Base-by-base conservation (phyloP, 2,888 invertebrate genomes). In the Lasioglossum calceatum region DNA sequence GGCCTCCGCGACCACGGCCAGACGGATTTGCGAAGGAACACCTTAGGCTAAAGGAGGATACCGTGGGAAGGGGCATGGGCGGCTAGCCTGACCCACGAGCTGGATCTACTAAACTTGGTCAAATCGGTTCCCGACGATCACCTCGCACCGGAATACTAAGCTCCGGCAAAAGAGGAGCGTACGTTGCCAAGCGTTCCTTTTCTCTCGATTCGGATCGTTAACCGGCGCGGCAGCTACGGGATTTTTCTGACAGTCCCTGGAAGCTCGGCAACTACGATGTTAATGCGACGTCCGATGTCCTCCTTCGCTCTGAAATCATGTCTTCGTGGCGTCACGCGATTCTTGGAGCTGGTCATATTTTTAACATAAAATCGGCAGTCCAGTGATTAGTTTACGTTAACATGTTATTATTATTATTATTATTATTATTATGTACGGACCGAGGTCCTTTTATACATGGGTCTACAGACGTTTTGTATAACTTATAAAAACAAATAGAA, bases 21-120 rank as follows among this genome's bases (percentile, higher is more conserved):
- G 95, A 95, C 94, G 95, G 95, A 95, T 95, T 95, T 95, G 94
- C 94, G 94, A 94, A 94, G 94, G 87, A 92, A 87, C 92, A 91
- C 92, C 92, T 92, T 91, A 91, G 89, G 91, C 87, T 81, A 71
- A 81, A 81, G 73, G 84, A 87, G 86, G 82, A 88, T 85, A 36
- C 84, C 19, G 54, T 8, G 42, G 32, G 54, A 74, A 47, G 73
- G 79, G 73, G 83, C 87, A 89, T 89, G 88, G 81, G 86, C 50
- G 47, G 88, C 85, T 84, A 80, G 85, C 83, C 77, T 64, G 82
- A 77, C 81, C 80, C 81, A 80, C 78, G 58, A n/a, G n/a, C 87
- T 74, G 88, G 87, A 88, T 87, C 83, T 91, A 92, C 92, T 93
- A 92, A 94, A 95, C 91, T 95, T 93, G 93, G 92, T 93, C 93